These are phyloP conservation scores for Cryptotermes secundus DNA, from an alignment of 1,140 invertebrate species.

Conservation along the genomic window DNA sequence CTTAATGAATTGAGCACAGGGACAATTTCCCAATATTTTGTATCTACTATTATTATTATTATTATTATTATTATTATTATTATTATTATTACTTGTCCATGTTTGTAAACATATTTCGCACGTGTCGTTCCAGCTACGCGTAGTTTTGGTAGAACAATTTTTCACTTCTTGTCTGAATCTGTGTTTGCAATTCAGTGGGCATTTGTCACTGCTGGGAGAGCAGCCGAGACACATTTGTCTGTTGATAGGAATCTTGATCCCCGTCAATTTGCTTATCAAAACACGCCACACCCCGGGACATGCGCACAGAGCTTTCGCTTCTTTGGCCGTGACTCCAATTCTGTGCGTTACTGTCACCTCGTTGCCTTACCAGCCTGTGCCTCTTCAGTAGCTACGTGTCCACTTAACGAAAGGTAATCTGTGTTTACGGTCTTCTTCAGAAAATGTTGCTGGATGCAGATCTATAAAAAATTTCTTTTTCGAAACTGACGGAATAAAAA, in stretches of 20 bases:
- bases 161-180: not conserved
- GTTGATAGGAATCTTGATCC: not conserved
- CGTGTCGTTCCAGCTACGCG: not conserved
- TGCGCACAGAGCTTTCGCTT: not conserved
- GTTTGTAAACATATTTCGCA: not conserved
- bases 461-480: no score
- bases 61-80: no score
- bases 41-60: no score
- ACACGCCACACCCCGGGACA: not conserved
- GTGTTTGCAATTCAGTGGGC: not conserved
- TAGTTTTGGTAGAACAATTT: not conserved
- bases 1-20: no score
- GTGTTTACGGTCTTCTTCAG: not conserved
- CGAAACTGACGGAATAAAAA: no score
- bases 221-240: not conserved
- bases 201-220: not conserved
- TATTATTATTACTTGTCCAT: no score
- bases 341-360: not conserved
- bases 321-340: not conserved
- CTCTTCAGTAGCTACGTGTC: not conserved
- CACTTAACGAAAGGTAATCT: not conserved
- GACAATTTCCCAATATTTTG: no score
- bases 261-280: not conserved
- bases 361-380: not conserved
- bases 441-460: no score